Evolutionary conservation across 2,888 invertebrate genomes (phyloP).

Genomic region (Oligia strigilis): DNA sequence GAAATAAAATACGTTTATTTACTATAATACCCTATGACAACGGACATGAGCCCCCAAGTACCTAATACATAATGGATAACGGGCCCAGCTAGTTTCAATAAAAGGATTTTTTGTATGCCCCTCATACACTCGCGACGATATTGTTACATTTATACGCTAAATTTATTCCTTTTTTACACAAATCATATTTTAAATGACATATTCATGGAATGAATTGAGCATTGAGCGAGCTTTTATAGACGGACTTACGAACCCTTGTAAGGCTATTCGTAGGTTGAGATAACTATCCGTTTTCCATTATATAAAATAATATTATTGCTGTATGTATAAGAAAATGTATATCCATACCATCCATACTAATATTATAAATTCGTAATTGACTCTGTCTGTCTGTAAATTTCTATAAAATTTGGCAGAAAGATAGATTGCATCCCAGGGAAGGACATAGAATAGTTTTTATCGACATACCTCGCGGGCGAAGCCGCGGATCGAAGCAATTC

Average conservation of each 20-base stretch:
- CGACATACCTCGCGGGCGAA: too few species aligned
- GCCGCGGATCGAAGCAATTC: too few species aligned
- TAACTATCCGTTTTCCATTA: slow-evolving; percentile 34
- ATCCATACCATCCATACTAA: background rate
- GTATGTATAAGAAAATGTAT: background rate
- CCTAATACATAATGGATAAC: slow-evolving; percentile 89
- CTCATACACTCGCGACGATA: slow-evolving; percentile 77
- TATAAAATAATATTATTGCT: slow-evolving; percentile 32
- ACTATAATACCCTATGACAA: slow-evolving; percentile 64
- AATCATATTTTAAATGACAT: slow-evolving; percentile 79
- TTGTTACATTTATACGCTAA: slow-evolving; percentile 80
- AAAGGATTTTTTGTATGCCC: slow-evolving; percentile 88
- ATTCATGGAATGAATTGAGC: slow-evolving; percentile 65
- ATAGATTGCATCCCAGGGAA: too few species aligned
- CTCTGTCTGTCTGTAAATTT: too few species aligned
- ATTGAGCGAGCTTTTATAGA: slow-evolving; percentile 52
- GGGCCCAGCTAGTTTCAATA: slow-evolving; percentile 88
- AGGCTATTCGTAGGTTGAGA: slow-evolving; percentile 5
- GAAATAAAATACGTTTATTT: too few species aligned
- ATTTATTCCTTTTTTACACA: slow-evolving; percentile 82
- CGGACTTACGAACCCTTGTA: slow-evolving; percentile 33
- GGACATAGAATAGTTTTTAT: too few species aligned
- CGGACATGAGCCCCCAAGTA: slow-evolving; percentile 73
- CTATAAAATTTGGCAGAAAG: too few species aligned
- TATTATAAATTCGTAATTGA: too few species aligned